phyloP scores from a whole-genome alignment of 2,888 invertebrate species.

The Lasioglossum malachurum region DNA sequence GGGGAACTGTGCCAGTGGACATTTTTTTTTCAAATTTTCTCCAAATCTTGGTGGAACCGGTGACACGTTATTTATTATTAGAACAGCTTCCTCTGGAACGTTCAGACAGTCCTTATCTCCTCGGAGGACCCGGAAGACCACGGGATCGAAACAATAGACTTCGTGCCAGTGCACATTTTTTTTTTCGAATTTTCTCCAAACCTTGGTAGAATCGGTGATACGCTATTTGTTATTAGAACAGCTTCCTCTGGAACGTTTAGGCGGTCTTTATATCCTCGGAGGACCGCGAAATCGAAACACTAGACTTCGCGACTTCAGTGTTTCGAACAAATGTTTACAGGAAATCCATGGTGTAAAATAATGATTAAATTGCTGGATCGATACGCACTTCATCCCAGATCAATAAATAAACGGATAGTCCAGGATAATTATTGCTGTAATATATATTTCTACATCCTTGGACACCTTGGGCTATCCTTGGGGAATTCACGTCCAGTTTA shows the following conservation, averaged over 20 bases:
- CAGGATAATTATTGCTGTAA: background rate
- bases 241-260: background rate
- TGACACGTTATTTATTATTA: constrained; percentile 47
- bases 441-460: background rate
- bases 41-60: constrained; percentile 26
- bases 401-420: background rate
- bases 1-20: background rate
- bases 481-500: background rate
- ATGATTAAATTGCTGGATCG: background rate
- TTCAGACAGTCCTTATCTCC: background rate
- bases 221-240: constrained; percentile 42
- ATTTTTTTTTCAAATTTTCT: constrained; percentile 40
- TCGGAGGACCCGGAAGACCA: background rate
- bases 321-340: constrained; percentile 19
- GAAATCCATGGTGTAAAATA: background rate
- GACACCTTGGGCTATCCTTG: background rate
- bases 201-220: constrained; percentile 21
- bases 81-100: background rate
- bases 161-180: background rate
- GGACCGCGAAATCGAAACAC: background rate
- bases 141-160: background rate
- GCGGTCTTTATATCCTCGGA: background rate
- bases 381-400: background rate
- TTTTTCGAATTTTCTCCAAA: constrained; percentile 46
- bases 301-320: too few species aligned